These are phyloP conservation scores for Drosophila dunni DNA, from an alignment of 1,140 invertebrate species.

Conservation along the genomic window DNA sequence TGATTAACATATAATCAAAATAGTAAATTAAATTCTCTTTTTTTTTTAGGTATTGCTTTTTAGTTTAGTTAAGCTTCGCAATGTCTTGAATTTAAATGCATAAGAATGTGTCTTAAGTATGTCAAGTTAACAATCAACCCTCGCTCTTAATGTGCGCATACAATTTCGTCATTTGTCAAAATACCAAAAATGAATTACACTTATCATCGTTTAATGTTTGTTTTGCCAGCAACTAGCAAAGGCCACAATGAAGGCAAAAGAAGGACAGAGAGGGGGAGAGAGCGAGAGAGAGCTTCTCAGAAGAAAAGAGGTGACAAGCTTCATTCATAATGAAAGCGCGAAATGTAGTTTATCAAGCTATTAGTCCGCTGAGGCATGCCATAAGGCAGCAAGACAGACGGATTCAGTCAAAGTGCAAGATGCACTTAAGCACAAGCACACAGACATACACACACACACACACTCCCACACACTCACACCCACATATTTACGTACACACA, in stretches of 20 bases:
- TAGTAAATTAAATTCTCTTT: no score
- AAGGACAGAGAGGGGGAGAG: neutral
- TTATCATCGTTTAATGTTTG: slow-evolving; percentile 42
- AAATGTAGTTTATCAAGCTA: slow-evolving; percentile 72
- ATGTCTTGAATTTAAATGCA: neutral
- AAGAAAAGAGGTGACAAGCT: slow-evolving; percentile 2
- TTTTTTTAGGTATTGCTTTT: no score
- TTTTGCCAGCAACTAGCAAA: no score
- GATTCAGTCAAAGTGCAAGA: slow-evolving; percentile 60
- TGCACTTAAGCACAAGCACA: slow-evolving; percentile 57
- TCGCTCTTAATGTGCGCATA: neutral
- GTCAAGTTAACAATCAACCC: neutral
- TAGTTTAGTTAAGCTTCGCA: no score
- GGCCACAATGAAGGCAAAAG: neutral
- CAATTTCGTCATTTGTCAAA: neutral
- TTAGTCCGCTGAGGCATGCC: slow-evolving; percentile 58
- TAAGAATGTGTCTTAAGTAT: no score
- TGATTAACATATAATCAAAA: no score
- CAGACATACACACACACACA: slow-evolving; percentile 8
- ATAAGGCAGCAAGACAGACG: slow-evolving; percentile 35
- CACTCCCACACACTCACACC: neutral
- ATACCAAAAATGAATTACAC: slow-evolving; percentile 20
- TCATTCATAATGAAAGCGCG: slow-evolving; percentile 61
- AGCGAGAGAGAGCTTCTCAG: neutral
- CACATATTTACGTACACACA: neutral